Evolutionary conservation across 2,797 vertebrate genomes (phyloP), one percentile per base, ranked within the genome.

Genomic region (Bovichtus variegatus): DNA sequence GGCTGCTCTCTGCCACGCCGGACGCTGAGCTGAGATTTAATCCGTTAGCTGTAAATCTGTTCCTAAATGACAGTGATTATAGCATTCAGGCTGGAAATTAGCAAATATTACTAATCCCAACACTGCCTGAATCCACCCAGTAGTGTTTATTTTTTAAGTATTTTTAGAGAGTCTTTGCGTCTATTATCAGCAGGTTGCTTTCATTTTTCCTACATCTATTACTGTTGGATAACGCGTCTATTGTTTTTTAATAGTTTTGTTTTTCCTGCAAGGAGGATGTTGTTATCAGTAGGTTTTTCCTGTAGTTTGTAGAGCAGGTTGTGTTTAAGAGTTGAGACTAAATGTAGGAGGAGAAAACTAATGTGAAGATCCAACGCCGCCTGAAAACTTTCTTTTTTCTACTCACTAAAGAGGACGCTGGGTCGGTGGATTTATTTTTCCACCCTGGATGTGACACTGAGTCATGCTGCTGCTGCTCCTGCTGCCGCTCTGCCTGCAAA

Each of bases 391-490:
- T 25, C 9, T 60, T 54, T 47, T 19, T 34, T 6, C 8, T 47
- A 12, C 49, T 12, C 25, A 31, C 59, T 16, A 27, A 63, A 53
- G 55, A 80, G 65, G 47, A 62, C 54, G 5, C 18, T 2, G 10
- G 53, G 16, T 23, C 51, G 49, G 40, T 64, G 78, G 70, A 53
- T 74, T 74, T 44, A 16, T 67, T 62, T 31, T 6, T 18, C n/a
- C 19, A 36, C 53, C 23, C 72, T 81, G 83, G 61, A 88, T 84
- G 83, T 81, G 73, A 87, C 59, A 78, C 16, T 13, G 50, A 79
- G 66, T 58, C 82, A 90, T 93, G 90, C 43, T 88, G 83, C 64
- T 82, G n/a, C 41, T 73, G 21, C 31, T 85, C 15, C 83, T 87
- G 70, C 62, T 87, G 75, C 62, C 80, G 47, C 21, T 89, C 62